Percentiles rank a stretch among this genome's conserved stretches.
Conservation (phyloP, 2,113 vertebrate genomes). For the Arenaria interpres region DNA sequence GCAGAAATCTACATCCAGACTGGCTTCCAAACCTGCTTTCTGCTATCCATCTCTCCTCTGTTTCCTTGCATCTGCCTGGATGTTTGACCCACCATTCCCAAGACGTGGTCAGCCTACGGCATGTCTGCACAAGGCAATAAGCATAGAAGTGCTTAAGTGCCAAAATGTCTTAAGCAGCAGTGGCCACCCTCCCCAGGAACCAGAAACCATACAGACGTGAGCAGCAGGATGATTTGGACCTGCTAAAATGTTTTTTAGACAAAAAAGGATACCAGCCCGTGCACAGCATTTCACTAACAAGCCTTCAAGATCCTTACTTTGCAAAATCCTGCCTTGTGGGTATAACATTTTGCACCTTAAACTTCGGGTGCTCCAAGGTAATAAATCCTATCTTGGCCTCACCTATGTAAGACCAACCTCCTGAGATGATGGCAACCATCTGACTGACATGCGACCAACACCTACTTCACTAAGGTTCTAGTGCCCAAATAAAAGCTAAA, state of each 20-base stretch:
- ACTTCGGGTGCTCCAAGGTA: not conserved
- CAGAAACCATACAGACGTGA: not conserved
- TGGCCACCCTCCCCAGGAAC: not conserved
- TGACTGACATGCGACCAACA: not conserved
- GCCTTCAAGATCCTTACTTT: not conserved
- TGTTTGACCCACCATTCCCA: not conserved
- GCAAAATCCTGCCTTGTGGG: not conserved
- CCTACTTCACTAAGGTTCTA: not conserved
- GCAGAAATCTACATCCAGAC: not conserved
- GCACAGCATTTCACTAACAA: not conserved
- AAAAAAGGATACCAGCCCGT: not conserved
- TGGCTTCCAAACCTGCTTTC: not conserved
- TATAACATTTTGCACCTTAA: not conserved
- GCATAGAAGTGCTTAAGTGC: not conserved
- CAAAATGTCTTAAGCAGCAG: not conserved
- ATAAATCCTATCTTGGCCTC: not conserved
- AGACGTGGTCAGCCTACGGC: rapidly evolving
- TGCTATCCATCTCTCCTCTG: not conserved
- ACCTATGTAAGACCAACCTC: not conserved
- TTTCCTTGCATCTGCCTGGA: not conserved
- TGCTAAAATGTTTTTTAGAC: not conserved
- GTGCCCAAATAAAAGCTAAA: not conserved
- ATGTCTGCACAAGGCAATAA: not conserved
- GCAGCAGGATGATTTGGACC: not conserved
- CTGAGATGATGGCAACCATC: not conserved